These are phyloP conservation scores for Alaudala cheleensis DNA, from an alignment of 2,113 vertebrate genomes.

Conservation along the genomic window DNA sequence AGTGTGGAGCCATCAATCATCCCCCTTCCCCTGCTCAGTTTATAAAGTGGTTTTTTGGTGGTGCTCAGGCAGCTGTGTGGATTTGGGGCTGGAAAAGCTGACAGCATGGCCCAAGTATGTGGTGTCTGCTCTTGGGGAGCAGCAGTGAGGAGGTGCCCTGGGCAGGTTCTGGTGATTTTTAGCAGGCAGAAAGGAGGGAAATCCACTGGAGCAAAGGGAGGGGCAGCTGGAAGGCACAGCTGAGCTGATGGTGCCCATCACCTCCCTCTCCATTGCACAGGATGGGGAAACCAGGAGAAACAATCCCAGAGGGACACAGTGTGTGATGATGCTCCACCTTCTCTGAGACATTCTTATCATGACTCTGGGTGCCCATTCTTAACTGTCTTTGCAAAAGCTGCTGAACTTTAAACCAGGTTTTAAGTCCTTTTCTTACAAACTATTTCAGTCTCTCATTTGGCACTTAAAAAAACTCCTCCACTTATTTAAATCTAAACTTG, in stretches of 20 bases:
- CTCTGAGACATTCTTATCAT: background rate
- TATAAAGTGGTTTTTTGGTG: constrained; percentile 66
- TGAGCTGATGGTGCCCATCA: background rate
- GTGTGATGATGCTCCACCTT: background rate
- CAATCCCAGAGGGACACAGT: background rate
- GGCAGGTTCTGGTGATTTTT: constrained; percentile 40
- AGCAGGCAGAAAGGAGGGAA: background rate
- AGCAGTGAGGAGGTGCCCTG: background rate
- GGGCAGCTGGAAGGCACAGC: background rate
- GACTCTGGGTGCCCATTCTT: background rate
- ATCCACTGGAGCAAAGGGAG: background rate
- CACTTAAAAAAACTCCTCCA: too few species aligned
- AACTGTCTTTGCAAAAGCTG: too few species aligned
- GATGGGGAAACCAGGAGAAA: background rate
- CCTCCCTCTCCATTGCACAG: background rate
- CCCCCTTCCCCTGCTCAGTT: constrained; percentile 37
- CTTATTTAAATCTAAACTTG: too few species aligned
- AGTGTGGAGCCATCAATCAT: constrained; percentile 56
- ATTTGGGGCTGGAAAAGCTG: constrained; percentile 49
- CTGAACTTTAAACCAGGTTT: too few species aligned
- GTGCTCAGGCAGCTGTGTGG: constrained; percentile 46
- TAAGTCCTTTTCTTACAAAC: too few species aligned
- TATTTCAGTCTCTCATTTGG: too few species aligned
- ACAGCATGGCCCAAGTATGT: constrained; percentile 51
- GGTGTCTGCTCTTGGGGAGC: background rate